Conservation (phyloP, 2,113 vertebrate species). For the Onychostruthus taczanowskii region DNA sequence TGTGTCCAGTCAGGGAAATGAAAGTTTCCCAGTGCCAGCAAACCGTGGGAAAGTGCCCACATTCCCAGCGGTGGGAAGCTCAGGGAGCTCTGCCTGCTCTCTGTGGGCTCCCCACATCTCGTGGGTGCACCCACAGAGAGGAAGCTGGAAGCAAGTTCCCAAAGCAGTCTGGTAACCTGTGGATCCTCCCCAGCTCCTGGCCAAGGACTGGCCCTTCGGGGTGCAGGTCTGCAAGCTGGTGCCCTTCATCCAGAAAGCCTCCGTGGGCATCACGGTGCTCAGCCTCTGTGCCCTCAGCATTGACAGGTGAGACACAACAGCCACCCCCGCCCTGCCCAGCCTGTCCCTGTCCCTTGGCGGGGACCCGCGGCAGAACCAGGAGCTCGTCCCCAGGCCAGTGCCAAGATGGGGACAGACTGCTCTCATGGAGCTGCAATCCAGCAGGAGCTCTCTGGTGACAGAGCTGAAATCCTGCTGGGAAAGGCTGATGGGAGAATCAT, state of each 20-base stretch:
- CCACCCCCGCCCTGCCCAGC: neutral
- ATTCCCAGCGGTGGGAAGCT: neutral
- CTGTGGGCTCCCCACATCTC: neutral
- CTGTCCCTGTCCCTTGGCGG: accelerated
- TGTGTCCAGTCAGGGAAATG: accelerated
- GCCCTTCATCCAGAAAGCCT: constrained; percentile 89
- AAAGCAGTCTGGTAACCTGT: neutral
- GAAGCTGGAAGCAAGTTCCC: accelerated
- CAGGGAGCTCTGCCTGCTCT: neutral
- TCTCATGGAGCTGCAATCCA: neutral
- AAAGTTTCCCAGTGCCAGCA: neutral
- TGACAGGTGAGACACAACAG: constrained; percentile 76
- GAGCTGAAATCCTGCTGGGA: neutral
- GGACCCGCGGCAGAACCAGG: neutral
- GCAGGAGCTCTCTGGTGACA: neutral
- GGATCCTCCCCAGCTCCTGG: constrained; percentile 75
- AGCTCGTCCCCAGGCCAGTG: neutral
- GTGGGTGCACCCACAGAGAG: neutral
- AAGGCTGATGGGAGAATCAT: neutral
- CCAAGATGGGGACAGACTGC: neutral
- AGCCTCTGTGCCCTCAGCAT: constrained; percentile 91
- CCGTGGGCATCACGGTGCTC: constrained; percentile 88
- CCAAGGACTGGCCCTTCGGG: constrained; percentile 88
- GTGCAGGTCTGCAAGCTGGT: constrained; percentile 86
- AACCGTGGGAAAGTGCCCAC: accelerated